phyloP scores from a whole-genome alignment of 2,888 invertebrate genomes.

The Unio pictorum region DNA sequence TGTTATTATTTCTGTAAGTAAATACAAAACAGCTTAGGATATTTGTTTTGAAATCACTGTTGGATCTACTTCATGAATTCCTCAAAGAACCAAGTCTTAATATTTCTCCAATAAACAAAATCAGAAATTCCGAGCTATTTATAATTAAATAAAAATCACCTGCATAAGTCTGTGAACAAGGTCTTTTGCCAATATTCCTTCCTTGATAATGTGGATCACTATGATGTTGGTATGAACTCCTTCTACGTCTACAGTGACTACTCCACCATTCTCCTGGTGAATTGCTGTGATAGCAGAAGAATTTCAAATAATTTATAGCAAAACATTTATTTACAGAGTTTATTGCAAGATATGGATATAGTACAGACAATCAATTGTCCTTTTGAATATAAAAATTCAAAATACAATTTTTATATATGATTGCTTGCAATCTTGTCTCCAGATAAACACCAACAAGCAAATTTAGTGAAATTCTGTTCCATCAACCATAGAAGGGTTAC shows the following conservation, averaged over 20 bases:
- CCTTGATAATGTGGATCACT: constrained; percentile 45
- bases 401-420: not conserved
- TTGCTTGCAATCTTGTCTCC: no score
- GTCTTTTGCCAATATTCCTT: constrained; percentile 32
- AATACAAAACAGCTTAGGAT: no score
- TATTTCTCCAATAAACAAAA: not conserved
- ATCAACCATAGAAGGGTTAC: no score
- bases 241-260: constrained; percentile 37
- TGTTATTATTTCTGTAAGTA: no score
- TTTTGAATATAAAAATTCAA: not conserved
- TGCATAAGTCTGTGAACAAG: constrained; percentile 43
- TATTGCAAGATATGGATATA: not conserved
- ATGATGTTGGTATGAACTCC: constrained; percentile 56
- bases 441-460: no score
- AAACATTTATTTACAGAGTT: not conserved
- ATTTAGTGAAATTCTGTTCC: no score
- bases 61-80: not conserved
- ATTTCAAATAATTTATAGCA: not conserved
- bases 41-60: no score
- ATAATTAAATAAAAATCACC: constrained; percentile 28
- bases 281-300: constrained; percentile 26
- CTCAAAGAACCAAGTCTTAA: no score
- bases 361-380: not conserved
- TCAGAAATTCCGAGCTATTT: not conserved
- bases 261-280: constrained; percentile 23